Evolutionary conservation across 2,113 vertebrate species (phyloP), one percentile per base, ranked within the genome.

Genomic region (Neofelis nebulosa): DNA sequence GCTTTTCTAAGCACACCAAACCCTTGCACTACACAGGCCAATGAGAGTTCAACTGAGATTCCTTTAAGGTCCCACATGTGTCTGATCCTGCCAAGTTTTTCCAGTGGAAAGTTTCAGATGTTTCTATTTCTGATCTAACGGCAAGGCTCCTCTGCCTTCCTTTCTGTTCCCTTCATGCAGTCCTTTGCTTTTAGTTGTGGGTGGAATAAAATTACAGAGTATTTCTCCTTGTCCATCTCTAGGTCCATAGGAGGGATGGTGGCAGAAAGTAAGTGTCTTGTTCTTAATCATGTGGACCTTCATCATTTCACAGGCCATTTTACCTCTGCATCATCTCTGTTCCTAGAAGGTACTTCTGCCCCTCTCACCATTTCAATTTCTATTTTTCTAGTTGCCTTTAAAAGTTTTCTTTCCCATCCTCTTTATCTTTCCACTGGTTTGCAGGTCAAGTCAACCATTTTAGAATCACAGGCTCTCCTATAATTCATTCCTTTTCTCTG

Each of bases 41-140:
- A 95, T 66, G 96, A 97, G 97, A 97, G 91, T 97, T 97, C 90
- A 97, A 96, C 1, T 94, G 84, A 96, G 94, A 97, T 97, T 97
- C 84, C 68, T 97, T 92, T 81, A 93, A 93, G 45, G 84, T 97
- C 94, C 63, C 96, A 87, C 0, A 48, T 94, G 97, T 57, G 36
- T 63, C 65, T 94, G 85, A 97, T 97, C 76, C 84, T 98, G 94
- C 97, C 97, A 98, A 98, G 93, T 89, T 95, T 98, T 98, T 98
- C 84, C 82, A 97, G 93, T 95, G 97, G 96, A 97, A 98, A 98
- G 52, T 97, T 98, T 97, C 94, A 94, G 94, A 88, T 96, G 68
- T 96, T 97, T 97, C 94, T 97, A 94, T 97, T 98, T 98, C 71
- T 96, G 78, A 90, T 88, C n/a, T 96, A 97, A 94, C 79, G 52